Conservation (phyloP, 2,113 vertebrate genomes). For the Mesitornis unicolor region DNA sequence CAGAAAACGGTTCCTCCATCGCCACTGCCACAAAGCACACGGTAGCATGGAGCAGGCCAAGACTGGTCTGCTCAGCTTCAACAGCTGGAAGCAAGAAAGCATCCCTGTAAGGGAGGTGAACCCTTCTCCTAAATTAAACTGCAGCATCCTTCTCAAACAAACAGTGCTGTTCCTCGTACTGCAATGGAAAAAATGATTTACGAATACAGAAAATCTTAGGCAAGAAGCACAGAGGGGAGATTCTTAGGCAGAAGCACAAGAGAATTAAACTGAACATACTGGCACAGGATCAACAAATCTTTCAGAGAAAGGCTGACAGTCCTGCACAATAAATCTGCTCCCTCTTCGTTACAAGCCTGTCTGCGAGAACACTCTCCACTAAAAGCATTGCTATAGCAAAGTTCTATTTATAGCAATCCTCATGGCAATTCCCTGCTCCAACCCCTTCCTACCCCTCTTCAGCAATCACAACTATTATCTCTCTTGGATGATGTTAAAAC, state of each 20-base stretch:
- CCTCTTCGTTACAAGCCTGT: slow-evolving; percentile 27
- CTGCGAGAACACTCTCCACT: slow-evolving; percentile 10
- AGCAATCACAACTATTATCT: not conserved
- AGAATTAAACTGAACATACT: slow-evolving; percentile 19
- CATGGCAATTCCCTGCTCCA: not conserved
- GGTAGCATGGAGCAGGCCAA: not conserved
- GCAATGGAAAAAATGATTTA: not conserved
- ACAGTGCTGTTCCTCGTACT: not conserved
- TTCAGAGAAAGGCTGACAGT: slow-evolving; percentile 39
- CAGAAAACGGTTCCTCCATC: not conserved
- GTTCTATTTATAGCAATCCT: slow-evolving; percentile 48
- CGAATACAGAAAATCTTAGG: not conserved
- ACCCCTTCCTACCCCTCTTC: not conserved
- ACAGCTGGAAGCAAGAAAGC: not conserved
- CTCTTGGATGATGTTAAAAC: not conserved
- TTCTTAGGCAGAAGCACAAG: slow-evolving; percentile 5
- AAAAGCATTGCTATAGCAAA: slow-evolving; percentile 40
- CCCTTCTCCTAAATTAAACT: not conserved
- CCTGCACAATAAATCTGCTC: slow-evolving; percentile 52
- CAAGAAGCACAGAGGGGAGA: not conserved
- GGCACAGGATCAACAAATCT: slow-evolving; percentile 47
- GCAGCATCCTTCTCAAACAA: not conserved
- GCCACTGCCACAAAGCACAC: not conserved
- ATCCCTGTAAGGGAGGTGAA: not conserved
- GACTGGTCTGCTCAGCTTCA: not conserved